phyloP scores from a whole-genome alignment of 2,797 vertebrate species.

The Pseudochirops cupreus region DNA sequence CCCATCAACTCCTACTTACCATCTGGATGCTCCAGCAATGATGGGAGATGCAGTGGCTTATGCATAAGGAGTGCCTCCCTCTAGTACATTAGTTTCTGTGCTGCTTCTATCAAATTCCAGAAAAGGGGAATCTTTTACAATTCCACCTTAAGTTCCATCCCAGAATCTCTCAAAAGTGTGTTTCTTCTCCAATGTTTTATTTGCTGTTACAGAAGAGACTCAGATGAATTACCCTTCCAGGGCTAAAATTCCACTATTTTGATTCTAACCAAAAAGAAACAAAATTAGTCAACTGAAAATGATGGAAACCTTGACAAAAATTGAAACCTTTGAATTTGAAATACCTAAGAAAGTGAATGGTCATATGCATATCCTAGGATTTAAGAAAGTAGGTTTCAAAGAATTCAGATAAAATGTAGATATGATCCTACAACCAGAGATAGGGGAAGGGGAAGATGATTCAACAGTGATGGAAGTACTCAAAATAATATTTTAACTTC shows the following conservation, averaged over 20 bases:
- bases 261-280: constrained; percentile 13
- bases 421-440: neutral
- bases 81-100: neutral
- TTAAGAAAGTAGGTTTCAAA: neutral
- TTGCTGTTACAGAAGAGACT: neutral
- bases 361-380: neutral
- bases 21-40: constrained; percentile 53
- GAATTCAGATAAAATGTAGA: neutral
- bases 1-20: constrained; percentile 46
- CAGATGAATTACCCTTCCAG: constrained; percentile 2
- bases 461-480: neutral
- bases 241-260: neutral
- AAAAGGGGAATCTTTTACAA: neutral
- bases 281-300: constrained; percentile 19
- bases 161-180: neutral
- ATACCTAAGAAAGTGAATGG: neutral
- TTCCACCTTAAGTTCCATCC: neutral
- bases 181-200: neutral
- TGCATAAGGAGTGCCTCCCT: neutral
- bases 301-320: neutral
- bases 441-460: neutral
- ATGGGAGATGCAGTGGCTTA: neutral
- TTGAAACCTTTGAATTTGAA: neutral
- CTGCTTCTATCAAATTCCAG: neutral
- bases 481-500: neutral